Base-by-base conservation (phyloP, 2,797 vertebrate species). In the Pogoniulus pusillus region DNA sequence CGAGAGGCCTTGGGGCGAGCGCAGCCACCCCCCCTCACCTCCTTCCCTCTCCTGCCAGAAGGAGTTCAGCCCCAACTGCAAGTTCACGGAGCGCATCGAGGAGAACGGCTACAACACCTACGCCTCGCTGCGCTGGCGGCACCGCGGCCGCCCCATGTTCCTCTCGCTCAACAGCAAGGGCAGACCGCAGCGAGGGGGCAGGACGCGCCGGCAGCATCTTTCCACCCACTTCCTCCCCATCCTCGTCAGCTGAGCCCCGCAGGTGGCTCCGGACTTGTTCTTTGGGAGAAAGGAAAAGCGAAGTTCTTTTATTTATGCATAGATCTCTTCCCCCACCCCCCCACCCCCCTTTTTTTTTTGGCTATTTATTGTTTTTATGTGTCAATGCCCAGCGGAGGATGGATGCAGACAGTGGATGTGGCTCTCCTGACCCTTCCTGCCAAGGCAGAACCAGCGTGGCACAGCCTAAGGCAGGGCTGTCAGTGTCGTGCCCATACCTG, bases 31-130 rank as follows among this genome's bases (percentile, higher is more conserved):
- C 70, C 63, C 90, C 16, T 92, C 80, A 88, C 80, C 39, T 57
- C 82, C 43, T 90, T 78, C 87, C 88, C 43, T 94, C 37, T 92
- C 93, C 91, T 77, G 68, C 65, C 97, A 99, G 98, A 98, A 98
- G 96, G 97, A 98, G 95, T 99, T 98, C 97, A 98, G 96, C 81
- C 97, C 97, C 7, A 99, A 98, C 97, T 99, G 98, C 96, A 98
- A 98, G 94, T 99, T 99, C 95, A 98, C 85, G 92, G 99, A 99
- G 82, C 98, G 98, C 87, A 99, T 98, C 1, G 98, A 99, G 92
- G 99, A 99, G 96, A 99, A 99, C 0, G 98, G 98, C 95, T 99
- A 99, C 97, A 99, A 99, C 97, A 99, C 98, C 1, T 99, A 99
- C 2, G 98, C 98, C 11, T 99, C 98, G 0, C 97, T 98, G 75